These are phyloP conservation scores for Mallotus villosus DNA, from an alignment of 2,797 vertebrate genomes.

Conservation along the genomic window DNA sequence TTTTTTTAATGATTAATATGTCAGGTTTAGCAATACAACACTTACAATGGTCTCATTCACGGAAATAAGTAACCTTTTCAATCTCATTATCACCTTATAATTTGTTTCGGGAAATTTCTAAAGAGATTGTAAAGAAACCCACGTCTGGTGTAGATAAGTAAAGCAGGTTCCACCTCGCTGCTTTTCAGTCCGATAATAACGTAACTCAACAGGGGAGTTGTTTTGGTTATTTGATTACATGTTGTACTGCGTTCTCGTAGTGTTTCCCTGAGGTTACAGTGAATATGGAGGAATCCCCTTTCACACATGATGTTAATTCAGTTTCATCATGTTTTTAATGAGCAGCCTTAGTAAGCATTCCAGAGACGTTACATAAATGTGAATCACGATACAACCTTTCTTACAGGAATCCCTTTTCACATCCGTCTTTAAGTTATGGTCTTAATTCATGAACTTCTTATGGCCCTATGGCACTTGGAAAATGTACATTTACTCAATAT, in stretches of 20 bases:
- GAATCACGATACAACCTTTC: neutral
- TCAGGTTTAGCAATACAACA: constrained; percentile 21
- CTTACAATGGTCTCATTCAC: constrained; percentile 24
- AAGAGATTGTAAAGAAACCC: too few species aligned
- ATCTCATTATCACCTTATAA: constrained; percentile 26
- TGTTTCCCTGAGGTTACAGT: neutral
- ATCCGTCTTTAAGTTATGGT: neutral
- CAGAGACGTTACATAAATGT: neutral
- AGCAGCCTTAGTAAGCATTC: constrained; percentile 12
- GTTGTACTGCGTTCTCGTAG: constrained; percentile 18
- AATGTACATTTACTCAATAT: neutral
- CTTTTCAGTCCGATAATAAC: constrained; percentile 22
- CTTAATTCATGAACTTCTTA: constrained; percentile 1
- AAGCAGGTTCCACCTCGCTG: constrained; percentile 16
- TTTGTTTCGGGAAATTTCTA: constrained; percentile 29
- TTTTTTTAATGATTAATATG: constrained; percentile 1
- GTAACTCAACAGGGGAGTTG: neutral
- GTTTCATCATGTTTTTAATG: constrained; percentile 27
- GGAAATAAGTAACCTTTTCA: constrained; percentile 16
- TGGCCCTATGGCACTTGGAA: neutral
- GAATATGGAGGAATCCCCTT: constrained; percentile 26
- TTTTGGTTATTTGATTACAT: constrained; percentile 31
- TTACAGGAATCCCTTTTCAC: neutral
- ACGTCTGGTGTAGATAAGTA: constrained; percentile 5
- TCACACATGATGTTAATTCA: constrained; percentile 32